phyloP scores from a whole-genome alignment of 2,888 invertebrate species.

The Lepidonotus clava region DNA sequence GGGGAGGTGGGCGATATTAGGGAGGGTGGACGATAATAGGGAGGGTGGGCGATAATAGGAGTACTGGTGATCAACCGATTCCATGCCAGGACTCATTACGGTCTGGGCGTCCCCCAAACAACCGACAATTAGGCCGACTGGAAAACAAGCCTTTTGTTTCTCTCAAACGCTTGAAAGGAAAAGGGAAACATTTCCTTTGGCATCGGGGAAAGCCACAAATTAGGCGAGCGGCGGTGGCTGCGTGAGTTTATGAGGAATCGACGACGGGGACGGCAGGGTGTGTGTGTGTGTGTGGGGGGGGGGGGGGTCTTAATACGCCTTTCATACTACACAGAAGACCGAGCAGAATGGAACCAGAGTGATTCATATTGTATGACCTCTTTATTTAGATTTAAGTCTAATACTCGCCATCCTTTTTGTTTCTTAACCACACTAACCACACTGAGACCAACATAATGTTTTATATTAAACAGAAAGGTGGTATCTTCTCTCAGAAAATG shows the following conservation, averaged over 20 bases:
- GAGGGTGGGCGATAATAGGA: slow-evolving; percentile 39
- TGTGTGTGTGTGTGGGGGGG: not conserved
- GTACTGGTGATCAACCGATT: slow-evolving; percentile 26
- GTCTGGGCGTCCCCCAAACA: not conserved
- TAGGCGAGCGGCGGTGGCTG: slow-evolving; percentile 43
- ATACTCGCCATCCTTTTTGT: no score
- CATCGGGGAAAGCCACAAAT: slow-evolving; percentile 52
- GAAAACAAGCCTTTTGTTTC: slow-evolving; percentile 53
- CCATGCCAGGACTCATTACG: slow-evolving; percentile 41
- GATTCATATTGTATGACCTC: no score
- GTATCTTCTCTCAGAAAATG: no score
- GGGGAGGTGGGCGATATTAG: no score
- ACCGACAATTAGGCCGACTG: slow-evolving; percentile 46
- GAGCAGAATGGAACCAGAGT: no score
- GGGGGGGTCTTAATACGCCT: not conserved
- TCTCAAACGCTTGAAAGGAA: slow-evolving; percentile 52
- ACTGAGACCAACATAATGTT: no score
- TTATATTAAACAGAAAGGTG: no score
- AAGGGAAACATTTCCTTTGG: slow-evolving; percentile 51
- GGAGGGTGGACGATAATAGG: no score
- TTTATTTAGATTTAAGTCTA: no score
- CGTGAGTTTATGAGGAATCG: slow-evolving; percentile 44
- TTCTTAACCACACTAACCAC: no score
- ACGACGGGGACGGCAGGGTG: not conserved
- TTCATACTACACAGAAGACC: no score